Conservation (phyloP, 2,113 vertebrate genomes). For the Nannospalax galili region DNA sequence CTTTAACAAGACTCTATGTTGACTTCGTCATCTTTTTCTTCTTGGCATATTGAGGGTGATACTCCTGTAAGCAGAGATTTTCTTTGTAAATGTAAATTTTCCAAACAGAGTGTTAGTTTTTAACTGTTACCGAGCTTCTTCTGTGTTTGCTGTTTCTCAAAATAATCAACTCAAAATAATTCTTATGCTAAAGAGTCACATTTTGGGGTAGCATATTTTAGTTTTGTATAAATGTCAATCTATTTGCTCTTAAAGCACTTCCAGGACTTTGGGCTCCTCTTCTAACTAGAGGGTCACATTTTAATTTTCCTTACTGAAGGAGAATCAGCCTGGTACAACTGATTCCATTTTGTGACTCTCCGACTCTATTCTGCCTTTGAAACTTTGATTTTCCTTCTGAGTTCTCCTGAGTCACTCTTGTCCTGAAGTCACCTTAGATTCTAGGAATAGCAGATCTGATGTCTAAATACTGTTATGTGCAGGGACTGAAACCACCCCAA, state of each 20-base stretch:
- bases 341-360: not conserved
- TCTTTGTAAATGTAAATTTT: not conserved
- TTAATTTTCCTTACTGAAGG: not conserved
- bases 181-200: not conserved
- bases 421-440: not conserved
- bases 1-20: not conserved
- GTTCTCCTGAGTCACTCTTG: not conserved
- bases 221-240: not conserved
- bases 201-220: not conserved
- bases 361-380: not conserved
- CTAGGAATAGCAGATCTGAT: not conserved
- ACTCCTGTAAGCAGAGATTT: not conserved
- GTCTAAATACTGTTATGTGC: not conserved
- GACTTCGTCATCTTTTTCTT: not conserved
- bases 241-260: not conserved
- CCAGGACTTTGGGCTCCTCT: not conserved
- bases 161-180: slow-evolving; percentile 14
- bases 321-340: not conserved
- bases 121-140: not conserved
- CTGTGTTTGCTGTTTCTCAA: not conserved
- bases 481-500: not conserved
- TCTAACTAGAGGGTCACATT: not conserved
- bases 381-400: not conserved
- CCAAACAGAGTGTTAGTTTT: not conserved
- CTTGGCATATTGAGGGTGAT: not conserved